phyloP scores from a whole-genome alignment of 2,113 vertebrate species.

The Erythrolamprus reginae region DNA sequence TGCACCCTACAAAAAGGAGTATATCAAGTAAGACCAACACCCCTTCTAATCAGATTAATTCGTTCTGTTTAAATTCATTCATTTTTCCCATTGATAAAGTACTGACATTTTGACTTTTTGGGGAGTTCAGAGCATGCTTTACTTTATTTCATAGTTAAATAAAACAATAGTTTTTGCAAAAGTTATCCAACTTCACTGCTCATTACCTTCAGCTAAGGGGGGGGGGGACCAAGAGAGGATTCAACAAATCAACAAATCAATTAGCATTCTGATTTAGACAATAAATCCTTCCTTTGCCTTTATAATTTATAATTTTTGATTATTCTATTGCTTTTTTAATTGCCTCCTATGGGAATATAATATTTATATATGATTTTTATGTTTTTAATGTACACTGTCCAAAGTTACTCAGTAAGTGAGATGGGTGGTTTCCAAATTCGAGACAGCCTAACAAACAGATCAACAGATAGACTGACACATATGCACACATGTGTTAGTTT shows the following conservation, averaged over 20 bases:
- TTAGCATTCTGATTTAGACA: neutral
- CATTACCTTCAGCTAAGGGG: neutral
- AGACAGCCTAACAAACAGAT: neutral
- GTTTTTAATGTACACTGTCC: neutral
- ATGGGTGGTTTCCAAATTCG: neutral
- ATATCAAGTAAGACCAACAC: too few relatives aligned
- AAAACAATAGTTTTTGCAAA: neutral
- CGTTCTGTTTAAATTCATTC: conserved; percentile 18
- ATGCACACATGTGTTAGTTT: neutral
- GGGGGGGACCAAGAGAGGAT: neutral
- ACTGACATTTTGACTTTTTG: neutral
- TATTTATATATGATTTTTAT: neutral
- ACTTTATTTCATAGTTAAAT: neutral
- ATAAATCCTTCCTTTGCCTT: neutral
- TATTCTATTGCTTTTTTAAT: neutral
- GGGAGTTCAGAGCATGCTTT: neutral
- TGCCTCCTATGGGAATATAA: neutral
- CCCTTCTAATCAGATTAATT: conserved; percentile 14
- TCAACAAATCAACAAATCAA: neutral
- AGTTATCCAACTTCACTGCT: neutral
- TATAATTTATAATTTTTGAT: neutral
- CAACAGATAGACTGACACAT: neutral
- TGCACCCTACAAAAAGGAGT: too few relatives aligned
- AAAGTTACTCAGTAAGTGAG: neutral
- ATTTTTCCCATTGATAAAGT: conserved; percentile 34